Evolutionary conservation across 2,888 invertebrate species (phyloP), one percentile per base, ranked within the genome.

Genomic region (Erebia ligea): DNA sequence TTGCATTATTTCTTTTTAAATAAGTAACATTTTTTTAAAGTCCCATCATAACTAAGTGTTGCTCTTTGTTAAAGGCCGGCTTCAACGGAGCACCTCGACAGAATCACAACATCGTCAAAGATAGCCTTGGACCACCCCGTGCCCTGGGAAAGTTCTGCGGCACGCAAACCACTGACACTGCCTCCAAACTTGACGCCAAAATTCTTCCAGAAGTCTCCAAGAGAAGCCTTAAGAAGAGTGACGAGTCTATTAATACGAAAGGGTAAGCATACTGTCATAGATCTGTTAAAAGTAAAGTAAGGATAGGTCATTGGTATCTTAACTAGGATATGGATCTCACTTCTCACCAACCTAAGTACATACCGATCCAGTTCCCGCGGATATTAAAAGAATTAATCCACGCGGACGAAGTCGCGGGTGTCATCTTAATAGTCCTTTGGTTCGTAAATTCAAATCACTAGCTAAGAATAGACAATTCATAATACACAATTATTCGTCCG

Each of bases 131-230:
- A 90, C 89, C 95, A 88, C 86, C 92, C 89, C 78, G 93, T 92
- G 74, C 83, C 93, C 1, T 93, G 94, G 92, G 92, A 93, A 64
- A 87, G 88, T 72, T 82, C 94, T 75, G 95, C 82, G 82, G 94
- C 92, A 76, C 94, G 97, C 82, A 97, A 97, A 84, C 97, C 97
- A 6, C 94, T 97, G 77, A 97, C 97, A n/a, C 94, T 97, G 82
- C 97, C 97, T 68, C 97, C 97, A 72, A 97, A 97, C 94, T 94
- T 97, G 84, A 97, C 97, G 77, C 97, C 97, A 81, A 97, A 97
- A 91, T 97, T 97, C 94, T 96, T 97, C 94, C 97, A 97, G 87
- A 96, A 97, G 90, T 97, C 97, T 77, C 97, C 97, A 63, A 95
- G 97, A 82, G 97, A 97, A 89, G 97, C 97, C 73, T 94, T 97